Evolutionary conservation across 2,797 vertebrate species (phyloP).

Genomic region (Meda fulgida): DNA sequence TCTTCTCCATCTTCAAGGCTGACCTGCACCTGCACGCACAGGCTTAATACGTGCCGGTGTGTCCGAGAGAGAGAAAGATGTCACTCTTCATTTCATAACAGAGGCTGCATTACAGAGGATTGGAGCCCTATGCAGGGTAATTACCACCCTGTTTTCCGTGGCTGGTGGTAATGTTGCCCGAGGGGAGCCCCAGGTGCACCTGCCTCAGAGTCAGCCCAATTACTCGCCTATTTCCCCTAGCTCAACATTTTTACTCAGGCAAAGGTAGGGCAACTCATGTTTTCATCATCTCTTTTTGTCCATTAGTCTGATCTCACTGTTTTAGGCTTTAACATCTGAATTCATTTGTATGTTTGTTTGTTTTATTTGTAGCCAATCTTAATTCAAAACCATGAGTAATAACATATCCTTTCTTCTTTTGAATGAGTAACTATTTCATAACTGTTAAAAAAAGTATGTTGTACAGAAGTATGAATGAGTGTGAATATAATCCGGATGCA

Average conservation of each 20-base stretch:
- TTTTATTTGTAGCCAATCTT: background rate
- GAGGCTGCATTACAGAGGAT: slow-evolving; percentile 54
- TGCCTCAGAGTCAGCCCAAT: slow-evolving; percentile 67
- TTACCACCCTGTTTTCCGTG: slow-evolving; percentile 62
- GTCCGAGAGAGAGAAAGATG: slow-evolving; percentile 38
- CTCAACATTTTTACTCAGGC: slow-evolving; percentile 66
- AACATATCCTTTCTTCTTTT: background rate
- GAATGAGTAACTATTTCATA: background rate
- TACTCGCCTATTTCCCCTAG: slow-evolving; percentile 63
- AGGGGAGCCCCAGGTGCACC: slow-evolving; percentile 63
- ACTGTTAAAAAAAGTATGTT: background rate
- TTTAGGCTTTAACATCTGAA: slow-evolving; percentile 26
- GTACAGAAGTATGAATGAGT: background rate
- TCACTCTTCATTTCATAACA: slow-evolving; percentile 52
- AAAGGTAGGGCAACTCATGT: slow-evolving; percentile 1
- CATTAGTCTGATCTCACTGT: slow-evolving; percentile 32
- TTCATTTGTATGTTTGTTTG: slow-evolving; percentile 8
- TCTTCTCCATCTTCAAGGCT: slow-evolving; percentile 6
- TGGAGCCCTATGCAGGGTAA: slow-evolving; percentile 51
- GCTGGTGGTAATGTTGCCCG: slow-evolving; percentile 62
- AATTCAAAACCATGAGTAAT: background rate
- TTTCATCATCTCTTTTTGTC: slow-evolving; percentile 12
- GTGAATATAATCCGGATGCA: background rate
- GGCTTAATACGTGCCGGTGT: slow-evolving; percentile 49
- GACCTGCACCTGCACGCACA: slow-evolving; percentile 52